Base-by-base conservation (phyloP, 2,888 invertebrate genomes). In the Dusona sp. region DNA sequence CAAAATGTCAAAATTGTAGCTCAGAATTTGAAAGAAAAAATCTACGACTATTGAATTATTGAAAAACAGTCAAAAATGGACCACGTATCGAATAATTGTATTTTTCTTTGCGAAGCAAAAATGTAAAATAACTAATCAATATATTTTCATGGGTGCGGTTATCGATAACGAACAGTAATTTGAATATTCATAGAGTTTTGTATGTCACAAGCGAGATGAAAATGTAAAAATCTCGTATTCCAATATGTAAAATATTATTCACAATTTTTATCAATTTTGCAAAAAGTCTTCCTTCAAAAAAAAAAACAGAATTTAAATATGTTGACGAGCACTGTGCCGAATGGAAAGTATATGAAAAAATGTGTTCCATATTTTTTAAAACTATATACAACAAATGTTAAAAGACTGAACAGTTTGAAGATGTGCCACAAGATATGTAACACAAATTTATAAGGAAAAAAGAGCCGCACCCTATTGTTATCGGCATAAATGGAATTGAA, bases 61-160 rank as follows among this genome's bases (percentile, higher is more conserved):
- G 2, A 3, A 9, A 29, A 29, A 61, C n/a, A 54, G 38, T 9
- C 57, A 9, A 19, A 64, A 75, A 33, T 64, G 45, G 22, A 65
- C n/a, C 51, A 9, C 36, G 6, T 29, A 29, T 25, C 2, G 29
- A 16, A 61, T 11, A 29, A 16, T 61, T 61, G 13, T 61, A 61
- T 61, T 29, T 61, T 61, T 67, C 19, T 68, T 64, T 25, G 65
- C 51, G 9, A 45, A 73, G n/a, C 33, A 36, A 13, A 25, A 72
- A 72, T 72, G 25, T 74, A 36, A 61, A 51, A 65, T 25, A 2
- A 48, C 75, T 29, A 70, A 68, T 57, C 64, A 29, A 38, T 70
- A 75, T 79, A 78, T 82, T 68, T n/a, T 79, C 8, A 74, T 22
- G 85, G 85, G 85, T 83, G 85, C 79, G 85, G 85, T 82, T 6